Percentiles rank a stretch among this genome's conserved stretches.
phyloP scores from a whole-genome alignment of 2,113 vertebrate genomes.

The Centropus bengalensis region DNA sequence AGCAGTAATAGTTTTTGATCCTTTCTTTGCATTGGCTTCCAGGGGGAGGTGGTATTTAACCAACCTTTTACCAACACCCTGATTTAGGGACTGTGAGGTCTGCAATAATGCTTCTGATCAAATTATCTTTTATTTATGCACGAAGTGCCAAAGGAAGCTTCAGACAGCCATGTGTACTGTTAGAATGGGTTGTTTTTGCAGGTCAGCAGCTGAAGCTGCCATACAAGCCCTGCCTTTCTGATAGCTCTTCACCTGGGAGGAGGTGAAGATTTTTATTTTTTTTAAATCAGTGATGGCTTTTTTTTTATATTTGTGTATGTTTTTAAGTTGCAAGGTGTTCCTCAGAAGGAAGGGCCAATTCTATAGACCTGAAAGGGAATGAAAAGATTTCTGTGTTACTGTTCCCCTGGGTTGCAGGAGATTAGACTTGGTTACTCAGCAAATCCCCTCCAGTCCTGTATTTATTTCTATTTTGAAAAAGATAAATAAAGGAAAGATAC shows the following conservation, averaged over 20 bases:
- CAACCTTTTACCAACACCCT: background rate
- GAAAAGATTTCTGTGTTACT: background rate
- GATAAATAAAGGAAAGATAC: background rate
- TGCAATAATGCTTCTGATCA: background rate
- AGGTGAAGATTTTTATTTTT: background rate
- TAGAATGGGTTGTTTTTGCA: background rate
- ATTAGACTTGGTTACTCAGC: background rate
- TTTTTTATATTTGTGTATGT: background rate
- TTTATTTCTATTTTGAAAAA: background rate
- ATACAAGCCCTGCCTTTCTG: background rate
- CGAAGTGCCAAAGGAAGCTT: background rate
- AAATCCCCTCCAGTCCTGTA: background rate
- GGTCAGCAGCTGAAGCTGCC: background rate
- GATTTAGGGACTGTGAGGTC: background rate
- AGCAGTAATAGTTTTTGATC: background rate
- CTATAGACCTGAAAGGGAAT: background rate
- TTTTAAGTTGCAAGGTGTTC: background rate
- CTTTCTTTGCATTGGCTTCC: background rate
- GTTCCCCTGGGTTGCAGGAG: background rate
- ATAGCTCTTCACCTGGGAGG: background rate
- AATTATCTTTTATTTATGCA: background rate
- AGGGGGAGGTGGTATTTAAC: background rate
- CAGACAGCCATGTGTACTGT: background rate
- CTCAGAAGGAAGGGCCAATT: background rate
- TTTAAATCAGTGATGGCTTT: background rate